Percentiles rank a stretch among this genome's conserved stretches.
phyloP scores from a whole-genome alignment of 1,140 invertebrate species.

The Ganaspis sp. region DNA sequence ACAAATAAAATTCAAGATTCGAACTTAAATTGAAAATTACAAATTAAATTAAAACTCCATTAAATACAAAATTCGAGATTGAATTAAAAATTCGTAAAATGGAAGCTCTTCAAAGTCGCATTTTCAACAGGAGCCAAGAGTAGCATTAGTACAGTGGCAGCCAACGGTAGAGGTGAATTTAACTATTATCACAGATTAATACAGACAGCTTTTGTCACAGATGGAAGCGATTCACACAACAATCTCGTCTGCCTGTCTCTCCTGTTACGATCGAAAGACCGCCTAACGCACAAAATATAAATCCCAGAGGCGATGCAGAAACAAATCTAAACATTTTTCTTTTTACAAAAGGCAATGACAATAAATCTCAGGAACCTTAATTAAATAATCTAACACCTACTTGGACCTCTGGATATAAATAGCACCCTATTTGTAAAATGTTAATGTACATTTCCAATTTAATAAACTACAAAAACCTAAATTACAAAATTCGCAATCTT shows the following conservation, averaged over 20 bases:
- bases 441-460: constrained; percentile 33
- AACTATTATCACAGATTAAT: constrained; percentile 75
- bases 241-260: constrained; percentile 54
- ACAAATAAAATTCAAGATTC: no score
- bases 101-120: constrained; percentile 35
- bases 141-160: constrained; percentile 67
- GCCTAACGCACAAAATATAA: constrained; percentile 21
- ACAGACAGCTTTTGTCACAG: constrained; percentile 70
- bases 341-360: constrained; percentile 2
- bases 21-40: no score
- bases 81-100: neutral
- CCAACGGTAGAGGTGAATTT: constrained; percentile 62
- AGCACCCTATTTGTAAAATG: constrained; percentile 55
- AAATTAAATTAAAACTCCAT: no score
- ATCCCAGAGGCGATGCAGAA: neutral
- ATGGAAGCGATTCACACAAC: constrained; percentile 61
- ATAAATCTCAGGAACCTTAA: constrained; percentile 46
- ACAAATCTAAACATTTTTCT: neutral
- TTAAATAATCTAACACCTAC: constrained; percentile 48
- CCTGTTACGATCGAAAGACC: constrained; percentile 41
- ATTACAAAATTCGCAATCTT: neutral
- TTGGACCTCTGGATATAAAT: constrained; percentile 46
- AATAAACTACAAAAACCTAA: neutral
- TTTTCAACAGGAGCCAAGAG: constrained; percentile 48
- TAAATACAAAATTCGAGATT: no score